phyloP scores from a whole-genome alignment of 2,113 vertebrate genomes.

The Geococcyx californianus region DNA sequence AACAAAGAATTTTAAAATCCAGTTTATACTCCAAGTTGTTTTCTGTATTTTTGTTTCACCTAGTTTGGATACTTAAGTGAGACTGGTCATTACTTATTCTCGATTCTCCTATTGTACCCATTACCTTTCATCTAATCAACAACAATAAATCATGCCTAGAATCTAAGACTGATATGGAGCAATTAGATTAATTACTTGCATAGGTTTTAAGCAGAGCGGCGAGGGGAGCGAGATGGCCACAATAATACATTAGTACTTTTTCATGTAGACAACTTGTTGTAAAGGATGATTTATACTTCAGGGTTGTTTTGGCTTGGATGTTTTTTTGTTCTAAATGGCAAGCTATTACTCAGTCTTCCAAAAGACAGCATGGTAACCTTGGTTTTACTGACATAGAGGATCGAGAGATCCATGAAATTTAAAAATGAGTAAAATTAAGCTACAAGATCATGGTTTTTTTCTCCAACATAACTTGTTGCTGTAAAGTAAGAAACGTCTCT shows the following conservation, averaged over 20 bases:
- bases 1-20: conserved; percentile 72
- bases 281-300: background rate
- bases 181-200: background rate
- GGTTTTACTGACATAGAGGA: background rate
- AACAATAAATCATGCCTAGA: background rate
- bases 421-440: background rate
- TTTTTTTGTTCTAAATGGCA: background rate
- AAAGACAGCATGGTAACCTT: background rate
- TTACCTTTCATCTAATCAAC: background rate
- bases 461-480: background rate
- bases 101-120: background rate
- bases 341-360: background rate
- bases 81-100: background rate
- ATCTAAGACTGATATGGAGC: background rate
- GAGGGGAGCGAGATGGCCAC: background rate
- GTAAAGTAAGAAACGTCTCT: background rate
- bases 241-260: background rate
- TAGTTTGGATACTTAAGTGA: conserved; percentile 10
- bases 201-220: background rate
- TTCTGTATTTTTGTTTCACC: conserved; percentile 28
- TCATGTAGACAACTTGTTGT: background rate
- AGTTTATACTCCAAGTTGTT: conserved; percentile 53
- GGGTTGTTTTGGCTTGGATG: background rate
- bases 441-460: background rate
- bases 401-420: background rate